Evolutionary conservation across 2,797 vertebrate species (phyloP).

Genomic region (Pangasius larnaudii): DNA sequence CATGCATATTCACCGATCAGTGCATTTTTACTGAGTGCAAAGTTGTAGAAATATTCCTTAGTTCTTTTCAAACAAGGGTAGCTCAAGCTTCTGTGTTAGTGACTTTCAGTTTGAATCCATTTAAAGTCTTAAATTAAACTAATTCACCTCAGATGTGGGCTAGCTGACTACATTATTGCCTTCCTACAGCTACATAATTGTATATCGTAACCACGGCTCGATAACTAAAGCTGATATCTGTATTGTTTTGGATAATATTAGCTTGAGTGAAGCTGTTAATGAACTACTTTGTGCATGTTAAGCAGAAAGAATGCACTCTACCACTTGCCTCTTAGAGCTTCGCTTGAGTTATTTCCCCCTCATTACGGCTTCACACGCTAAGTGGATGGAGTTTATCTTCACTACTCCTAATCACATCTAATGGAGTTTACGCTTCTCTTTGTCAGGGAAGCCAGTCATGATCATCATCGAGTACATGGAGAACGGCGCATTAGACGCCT

Average conservation of each 20-base stretch:
- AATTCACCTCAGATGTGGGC: neutral
- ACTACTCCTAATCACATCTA: slow-evolving; percentile 35
- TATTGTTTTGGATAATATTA: slow-evolving; percentile 19
- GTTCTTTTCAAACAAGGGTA: neutral
- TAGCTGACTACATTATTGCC: neutral
- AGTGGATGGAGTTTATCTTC: slow-evolving; percentile 43
- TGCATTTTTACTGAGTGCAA: neutral
- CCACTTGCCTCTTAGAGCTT: slow-evolving; percentile 30
- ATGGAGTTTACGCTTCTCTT: slow-evolving; percentile 56
- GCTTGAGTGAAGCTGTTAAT: slow-evolving; percentile 30
- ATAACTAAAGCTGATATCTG: neutral
- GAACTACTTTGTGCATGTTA: neutral
- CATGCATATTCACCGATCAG: neutral
- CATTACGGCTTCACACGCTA: slow-evolving; percentile 41
- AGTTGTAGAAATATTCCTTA: neutral
- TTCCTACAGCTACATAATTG: neutral
- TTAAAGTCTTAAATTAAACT: neutral
- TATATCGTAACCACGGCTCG: neutral
- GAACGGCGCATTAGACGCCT: slow-evolving; percentile 95
- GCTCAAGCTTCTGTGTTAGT: neutral
- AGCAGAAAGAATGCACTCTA: slow-evolving; percentile 35
- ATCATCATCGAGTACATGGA: slow-evolving; percentile 99
- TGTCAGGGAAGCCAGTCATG: slow-evolving; percentile 97
- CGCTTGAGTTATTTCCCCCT: slow-evolving; percentile 39
- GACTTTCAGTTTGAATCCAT: neutral